These are phyloP conservation scores for Centropyge bicolor DNA, from an alignment of 2,797 vertebrate genomes.

Conservation along the genomic window DNA sequence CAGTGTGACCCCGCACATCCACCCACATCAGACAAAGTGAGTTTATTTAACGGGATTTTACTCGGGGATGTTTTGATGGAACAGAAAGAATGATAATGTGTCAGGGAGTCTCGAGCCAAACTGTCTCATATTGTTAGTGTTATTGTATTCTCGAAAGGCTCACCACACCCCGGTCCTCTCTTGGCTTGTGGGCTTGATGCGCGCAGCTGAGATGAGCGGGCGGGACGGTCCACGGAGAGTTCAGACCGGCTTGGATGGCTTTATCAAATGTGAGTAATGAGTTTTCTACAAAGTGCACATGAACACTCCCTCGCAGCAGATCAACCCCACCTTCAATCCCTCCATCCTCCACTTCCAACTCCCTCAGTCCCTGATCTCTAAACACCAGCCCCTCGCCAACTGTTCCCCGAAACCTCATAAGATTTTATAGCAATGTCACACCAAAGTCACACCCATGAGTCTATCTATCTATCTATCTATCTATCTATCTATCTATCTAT, in stretches of 20 bases:
- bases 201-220: constrained; percentile 51
- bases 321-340: constrained; percentile 37
- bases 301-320: constrained; percentile 34
- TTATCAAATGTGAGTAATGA: constrained; percentile 61
- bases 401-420: constrained; percentile 19
- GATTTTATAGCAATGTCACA: constrained; percentile 17
- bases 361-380: constrained; percentile 34
- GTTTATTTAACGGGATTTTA: constrained; percentile 49
- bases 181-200: constrained; percentile 42
- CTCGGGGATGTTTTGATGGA: constrained; percentile 36
- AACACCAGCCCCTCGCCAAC: constrained; percentile 30
- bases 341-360: constrained; percentile 18
- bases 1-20: constrained; percentile 10
- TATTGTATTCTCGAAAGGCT: constrained; percentile 52
- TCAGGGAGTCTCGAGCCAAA: constrained; percentile 46
- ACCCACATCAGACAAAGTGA: constrained; percentile 10
- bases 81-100: constrained; percentile 48
- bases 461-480: constrained; percentile 20
- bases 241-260: constrained; percentile 58
- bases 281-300: constrained; percentile 43
- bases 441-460: constrained; percentile 30
- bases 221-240: constrained; percentile 50
- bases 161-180: constrained; percentile 50
- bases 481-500: constrained; percentile 39
- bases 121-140: constrained; percentile 53